These are phyloP conservation scores for Sinella curviseta DNA, from an alignment of 1,140 invertebrate genomes.

Conservation along the genomic window DNA sequence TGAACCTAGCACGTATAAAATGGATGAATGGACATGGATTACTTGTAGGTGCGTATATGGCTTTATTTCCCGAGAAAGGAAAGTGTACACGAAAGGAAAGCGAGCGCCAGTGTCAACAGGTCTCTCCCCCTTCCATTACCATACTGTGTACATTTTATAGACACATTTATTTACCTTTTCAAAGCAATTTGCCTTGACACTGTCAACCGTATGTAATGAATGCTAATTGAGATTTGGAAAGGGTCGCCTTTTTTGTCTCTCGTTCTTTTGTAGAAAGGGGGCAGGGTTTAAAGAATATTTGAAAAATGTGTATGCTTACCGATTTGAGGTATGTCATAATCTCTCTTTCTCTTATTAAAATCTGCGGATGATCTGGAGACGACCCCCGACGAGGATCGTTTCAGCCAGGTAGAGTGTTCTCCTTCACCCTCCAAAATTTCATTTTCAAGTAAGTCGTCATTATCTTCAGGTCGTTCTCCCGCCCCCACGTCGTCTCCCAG, in stretches of 20 bases:
- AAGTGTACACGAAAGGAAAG: background rate
- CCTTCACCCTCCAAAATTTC: background rate
- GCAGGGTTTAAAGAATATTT: background rate
- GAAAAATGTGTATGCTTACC: background rate
- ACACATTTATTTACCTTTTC: no score
- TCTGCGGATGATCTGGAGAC: background rate
- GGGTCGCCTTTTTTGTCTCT: no score
- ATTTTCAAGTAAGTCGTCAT: background rate
- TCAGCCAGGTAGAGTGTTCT: constrained; percentile 11
- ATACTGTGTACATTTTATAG: background rate
- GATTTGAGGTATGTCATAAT: constrained; percentile 25
- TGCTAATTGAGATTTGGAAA: no score
- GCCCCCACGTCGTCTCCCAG: background rate
- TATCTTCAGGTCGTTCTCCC: background rate
- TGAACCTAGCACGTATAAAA: no score
- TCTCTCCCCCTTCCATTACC: background rate
- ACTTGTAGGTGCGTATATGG: background rate
- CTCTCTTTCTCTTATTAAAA: background rate
- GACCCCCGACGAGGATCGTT: background rate
- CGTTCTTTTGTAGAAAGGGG: no score
- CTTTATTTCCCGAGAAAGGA: background rate
- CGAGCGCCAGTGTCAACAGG: constrained; percentile 4
- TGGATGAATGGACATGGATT: no score
- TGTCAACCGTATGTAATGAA: no score
- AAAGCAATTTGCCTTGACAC: no score